phyloP scores from a whole-genome alignment of 1,140 invertebrate genomes.

The honey bee (Apis mellifera) region DNA sequence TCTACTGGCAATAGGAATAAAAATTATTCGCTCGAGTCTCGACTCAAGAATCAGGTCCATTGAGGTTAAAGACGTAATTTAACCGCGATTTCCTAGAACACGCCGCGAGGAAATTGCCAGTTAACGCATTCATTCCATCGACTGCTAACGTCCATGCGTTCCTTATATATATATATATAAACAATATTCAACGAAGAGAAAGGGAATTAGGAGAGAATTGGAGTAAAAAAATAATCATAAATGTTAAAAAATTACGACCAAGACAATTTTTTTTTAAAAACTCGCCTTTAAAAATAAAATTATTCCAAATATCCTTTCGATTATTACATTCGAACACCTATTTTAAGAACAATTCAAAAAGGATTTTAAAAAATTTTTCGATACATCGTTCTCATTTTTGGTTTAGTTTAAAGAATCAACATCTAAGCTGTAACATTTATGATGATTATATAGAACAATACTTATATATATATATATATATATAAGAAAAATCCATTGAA shows the following conservation, averaged over 20 bases:
- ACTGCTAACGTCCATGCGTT: not conserved
- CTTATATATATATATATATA: too few relatives aligned
- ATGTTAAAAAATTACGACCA: too few relatives aligned
- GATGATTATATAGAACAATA: too few relatives aligned
- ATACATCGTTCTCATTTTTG: too few relatives aligned
- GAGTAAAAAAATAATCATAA: not conserved
- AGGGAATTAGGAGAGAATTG: not conserved
- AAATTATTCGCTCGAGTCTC: slow-evolving; percentile 6
- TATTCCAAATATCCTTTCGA: too few relatives aligned
- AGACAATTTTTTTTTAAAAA: too few relatives aligned
- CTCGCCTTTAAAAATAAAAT: too few relatives aligned
- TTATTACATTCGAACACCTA: too few relatives aligned
- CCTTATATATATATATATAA: not conserved
- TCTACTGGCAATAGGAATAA: not conserved
- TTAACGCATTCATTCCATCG: slow-evolving; percentile 9
- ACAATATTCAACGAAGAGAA: not conserved
- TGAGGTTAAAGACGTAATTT: slow-evolving; percentile 27
- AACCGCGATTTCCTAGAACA: slow-evolving; percentile 31
- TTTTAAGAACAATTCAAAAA: too few relatives aligned
- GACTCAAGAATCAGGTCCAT: slow-evolving; percentile 7
- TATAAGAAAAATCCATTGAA: not conserved
- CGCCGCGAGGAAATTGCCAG: slow-evolving; percentile 30
- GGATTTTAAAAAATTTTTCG: too few relatives aligned
- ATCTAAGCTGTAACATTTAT: too few relatives aligned
- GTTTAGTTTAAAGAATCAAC: too few relatives aligned